phyloP scores from a whole-genome alignment of 1,140 invertebrate species.

The Lepidurus couesii region DNA sequence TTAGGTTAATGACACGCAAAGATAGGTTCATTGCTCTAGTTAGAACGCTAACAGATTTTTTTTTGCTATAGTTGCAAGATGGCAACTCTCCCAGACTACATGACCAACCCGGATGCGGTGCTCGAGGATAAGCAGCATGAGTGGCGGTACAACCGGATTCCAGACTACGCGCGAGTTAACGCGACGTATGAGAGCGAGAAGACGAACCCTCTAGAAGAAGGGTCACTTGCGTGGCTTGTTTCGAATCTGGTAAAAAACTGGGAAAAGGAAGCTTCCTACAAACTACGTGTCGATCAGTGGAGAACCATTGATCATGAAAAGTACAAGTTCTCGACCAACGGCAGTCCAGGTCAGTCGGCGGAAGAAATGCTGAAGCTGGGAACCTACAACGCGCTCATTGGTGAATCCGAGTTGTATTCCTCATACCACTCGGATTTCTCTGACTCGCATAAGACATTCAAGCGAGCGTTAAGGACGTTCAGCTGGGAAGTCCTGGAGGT shows the following conservation, averaged over 20 bases:
- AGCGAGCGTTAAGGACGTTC: constrained; percentile 29
- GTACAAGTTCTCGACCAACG: constrained; percentile 34
- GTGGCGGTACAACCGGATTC: constrained; percentile 34
- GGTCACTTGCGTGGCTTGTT: constrained; percentile 33
- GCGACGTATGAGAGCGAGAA: constrained; percentile 35
- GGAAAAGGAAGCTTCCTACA: constrained; percentile 36
- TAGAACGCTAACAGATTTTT: no score
- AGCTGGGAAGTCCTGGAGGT: constrained; percentile 35
- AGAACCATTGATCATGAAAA: constrained; percentile 22
- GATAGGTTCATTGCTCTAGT: no score
- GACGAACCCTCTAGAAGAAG: constrained; percentile 22
- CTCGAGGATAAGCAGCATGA: constrained; percentile 28
- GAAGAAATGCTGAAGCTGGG: constrained; percentile 31
- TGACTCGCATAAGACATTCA: constrained; percentile 34
- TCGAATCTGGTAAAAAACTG: constrained; percentile 37
- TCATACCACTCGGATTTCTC: constrained; percentile 18
- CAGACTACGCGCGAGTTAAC: constrained; percentile 36
- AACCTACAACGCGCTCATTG: constrained; percentile 35
- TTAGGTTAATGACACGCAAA: no score
- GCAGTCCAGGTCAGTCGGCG: not conserved
- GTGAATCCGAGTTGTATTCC: constrained; percentile 33
- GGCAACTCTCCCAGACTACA: constrained; percentile 30
- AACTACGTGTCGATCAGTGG: constrained; percentile 31
- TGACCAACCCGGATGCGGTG: constrained; percentile 35
- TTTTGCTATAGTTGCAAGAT: not conserved